Conservation (phyloP, 1,140 invertebrate species). For the Thereuonema tuberculata region DNA sequence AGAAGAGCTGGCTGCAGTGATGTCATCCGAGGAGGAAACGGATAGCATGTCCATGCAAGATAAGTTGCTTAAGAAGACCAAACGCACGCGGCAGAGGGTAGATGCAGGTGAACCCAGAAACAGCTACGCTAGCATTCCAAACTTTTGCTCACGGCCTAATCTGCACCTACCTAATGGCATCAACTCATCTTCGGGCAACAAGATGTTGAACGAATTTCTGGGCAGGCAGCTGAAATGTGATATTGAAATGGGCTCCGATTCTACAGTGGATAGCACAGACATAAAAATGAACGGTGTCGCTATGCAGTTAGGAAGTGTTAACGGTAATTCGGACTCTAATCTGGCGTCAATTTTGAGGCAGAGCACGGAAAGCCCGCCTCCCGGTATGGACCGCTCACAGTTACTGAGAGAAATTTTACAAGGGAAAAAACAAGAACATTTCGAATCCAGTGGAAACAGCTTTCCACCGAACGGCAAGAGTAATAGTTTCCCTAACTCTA, state of each 20-base stretch:
- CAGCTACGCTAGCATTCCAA: conserved; percentile 75
- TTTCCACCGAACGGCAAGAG: no score
- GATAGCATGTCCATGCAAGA: conserved; percentile 46
- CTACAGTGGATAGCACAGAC: conserved; percentile 5
- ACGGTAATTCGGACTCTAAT: no score
- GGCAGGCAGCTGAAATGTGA: conserved; percentile 52
- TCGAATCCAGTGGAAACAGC: conserved; percentile 16
- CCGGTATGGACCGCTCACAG: conserved; percentile 28
- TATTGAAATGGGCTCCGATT: background rate
- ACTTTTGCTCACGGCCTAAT: conserved; percentile 65
- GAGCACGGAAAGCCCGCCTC: background rate
- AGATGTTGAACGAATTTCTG: conserved; percentile 52
- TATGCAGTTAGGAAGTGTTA: background rate
- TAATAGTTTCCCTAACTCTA: conserved; percentile 20
- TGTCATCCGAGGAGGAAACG: conserved; percentile 88
- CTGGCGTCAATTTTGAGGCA: background rate
- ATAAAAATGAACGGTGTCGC: background rate
- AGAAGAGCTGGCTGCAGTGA: conserved; percentile 41
- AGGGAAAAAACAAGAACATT: conserved; percentile 23
- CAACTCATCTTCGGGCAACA: conserved; percentile 16
- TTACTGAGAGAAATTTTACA: conserved; percentile 36
- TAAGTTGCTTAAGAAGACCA: conserved; percentile 14
- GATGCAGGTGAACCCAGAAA: conserved; percentile 86
- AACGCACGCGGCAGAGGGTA: conserved; percentile 76
- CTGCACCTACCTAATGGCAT: conserved; percentile 37